Evolutionary conservation across 2,113 vertebrate genomes (phyloP), one percentile per base, ranked within the genome.

Genomic region (Spea bombifrons): DNA sequence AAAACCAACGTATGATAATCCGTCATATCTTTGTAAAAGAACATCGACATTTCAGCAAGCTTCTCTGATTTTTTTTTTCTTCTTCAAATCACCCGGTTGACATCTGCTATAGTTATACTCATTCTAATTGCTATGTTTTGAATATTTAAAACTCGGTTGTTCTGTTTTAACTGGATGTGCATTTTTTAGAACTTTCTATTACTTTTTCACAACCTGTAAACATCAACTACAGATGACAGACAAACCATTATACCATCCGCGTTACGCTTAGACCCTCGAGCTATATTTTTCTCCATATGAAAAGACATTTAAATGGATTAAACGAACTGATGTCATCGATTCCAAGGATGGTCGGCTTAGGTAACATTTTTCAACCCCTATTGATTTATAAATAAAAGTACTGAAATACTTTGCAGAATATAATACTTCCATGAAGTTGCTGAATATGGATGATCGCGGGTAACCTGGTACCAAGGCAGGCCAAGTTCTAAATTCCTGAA

Each of bases 51-150:
- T 76, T 30, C 8, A 17, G 43, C 52, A 53, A 76, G 17, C 55
- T 75, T n/a, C 63, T 50, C 50, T 43, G 55, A 59, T 59, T 59
- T 59, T 43, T 75, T 17, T 8, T 55, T 65, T 67, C 53, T 64
- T 75, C 66, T 55, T 67, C 63, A 45, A 57, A 45, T 76, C 75
- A 66, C 53, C 50, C 50, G 30, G 75, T 76, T 69, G 75, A 76
- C 75, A 76, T 76, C 75, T 68, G 65, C 57, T 67, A 53, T 75
- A 59, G 49, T 75, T 69, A 59, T 59, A 59, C 15, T 67, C 7
- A 3, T 48, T 17, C 75, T 69, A 68, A 57, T 68, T 13, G 47
- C 52, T 47, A 44, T 46, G 43, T 17, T 57, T 57, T 69, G 75
- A 76, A 69, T 76, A 76, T 76, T 76, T 76, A 55, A 75, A 59